phyloP scores from a whole-genome alignment of 1,140 invertebrate species.

The Bombus sylvicola region DNA sequence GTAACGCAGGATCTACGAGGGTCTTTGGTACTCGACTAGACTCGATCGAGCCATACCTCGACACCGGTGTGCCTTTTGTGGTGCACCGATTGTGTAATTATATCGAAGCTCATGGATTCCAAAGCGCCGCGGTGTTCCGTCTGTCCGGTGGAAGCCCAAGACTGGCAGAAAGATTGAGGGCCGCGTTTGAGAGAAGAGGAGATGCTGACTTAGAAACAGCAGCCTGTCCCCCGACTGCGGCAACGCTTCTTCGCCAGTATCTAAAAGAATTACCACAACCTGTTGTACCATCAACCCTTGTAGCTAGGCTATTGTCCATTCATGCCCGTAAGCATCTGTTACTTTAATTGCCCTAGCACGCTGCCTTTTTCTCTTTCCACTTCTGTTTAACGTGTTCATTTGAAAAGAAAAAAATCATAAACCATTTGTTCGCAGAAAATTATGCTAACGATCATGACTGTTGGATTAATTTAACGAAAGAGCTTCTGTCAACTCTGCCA shows the following conservation, averaged over 20 bases:
- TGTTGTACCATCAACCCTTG: conserved; percentile 77
- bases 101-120: conserved; percentile 80
- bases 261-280: conserved; percentile 83
- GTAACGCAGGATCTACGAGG: conserved; percentile 68
- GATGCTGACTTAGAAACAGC: conserved; percentile 82
- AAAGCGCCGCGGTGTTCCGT: conserved; percentile 79
- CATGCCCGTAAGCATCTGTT: conserved; percentile 73
- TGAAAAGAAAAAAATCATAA: background rate
- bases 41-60: conserved; percentile 74
- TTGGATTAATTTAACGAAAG: conserved; percentile 78
- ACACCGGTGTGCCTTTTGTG: conserved; percentile 80
- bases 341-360: background rate
- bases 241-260: conserved; percentile 82
- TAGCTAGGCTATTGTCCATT: conserved; percentile 77
- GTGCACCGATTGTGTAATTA: conserved; percentile 81
- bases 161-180: conserved; percentile 79
- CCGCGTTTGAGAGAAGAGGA: conserved; percentile 80
- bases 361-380: background rate
- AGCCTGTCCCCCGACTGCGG: conserved; percentile 80
- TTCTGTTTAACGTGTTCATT: background rate
- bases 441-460: conserved; percentile 73
- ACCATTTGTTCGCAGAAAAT: conserved; percentile 63
- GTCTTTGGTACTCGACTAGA: conserved; percentile 79
- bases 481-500: conserved; percentile 76
- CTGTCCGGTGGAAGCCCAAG: conserved; percentile 78